A percentile compares a stretch with the other conserved stretches of the same genome.
These are phyloP conservation scores for Platichthys flesus DNA, from an alignment of 2,113 vertebrate species.

Conservation along the genomic window DNA sequence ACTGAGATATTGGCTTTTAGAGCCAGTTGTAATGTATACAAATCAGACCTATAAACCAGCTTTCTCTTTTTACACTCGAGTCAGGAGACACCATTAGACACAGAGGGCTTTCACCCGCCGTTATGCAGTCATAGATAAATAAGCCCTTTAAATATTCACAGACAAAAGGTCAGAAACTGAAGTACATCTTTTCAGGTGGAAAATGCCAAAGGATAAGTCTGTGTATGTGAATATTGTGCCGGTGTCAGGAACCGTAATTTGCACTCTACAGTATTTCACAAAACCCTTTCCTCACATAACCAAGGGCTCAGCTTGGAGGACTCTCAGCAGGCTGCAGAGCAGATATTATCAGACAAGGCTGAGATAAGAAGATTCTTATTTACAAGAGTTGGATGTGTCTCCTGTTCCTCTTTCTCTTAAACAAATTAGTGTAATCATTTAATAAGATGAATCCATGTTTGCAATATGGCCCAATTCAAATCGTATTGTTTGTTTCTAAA, in stretches of 20 bases:
- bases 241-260: conserved; percentile 33
- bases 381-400: conserved; percentile 48
- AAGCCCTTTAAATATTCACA: conserved; percentile 62
- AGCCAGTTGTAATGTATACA: conserved; percentile 57
- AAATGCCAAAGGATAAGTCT: conserved; percentile 61
- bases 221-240: conserved; percentile 25
- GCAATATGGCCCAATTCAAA: not conserved
- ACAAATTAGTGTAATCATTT: conserved; percentile 5
- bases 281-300: not conserved
- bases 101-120: conserved; percentile 49
- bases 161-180: conserved; percentile 48
- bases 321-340: conserved; percentile 22
- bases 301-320: conserved; percentile 29
- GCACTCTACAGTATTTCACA: conserved; percentile 17
- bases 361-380: conserved; percentile 39
- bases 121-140: conserved; percentile 60
- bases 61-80: conserved; percentile 30
- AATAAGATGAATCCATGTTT: not conserved
- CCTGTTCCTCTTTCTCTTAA: not conserved
- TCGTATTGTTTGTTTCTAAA: not conserved
- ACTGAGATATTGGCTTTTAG: conserved; percentile 55
- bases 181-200: conserved; percentile 56
- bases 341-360: conserved; percentile 41
- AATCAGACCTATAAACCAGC: conserved; percentile 50
- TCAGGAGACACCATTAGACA: conserved; percentile 40